Evolutionary conservation across 2,797 vertebrate species (phyloP), one percentile per base, ranked within the genome.

Genomic region (Hoplostethus mediterraneus): DNA sequence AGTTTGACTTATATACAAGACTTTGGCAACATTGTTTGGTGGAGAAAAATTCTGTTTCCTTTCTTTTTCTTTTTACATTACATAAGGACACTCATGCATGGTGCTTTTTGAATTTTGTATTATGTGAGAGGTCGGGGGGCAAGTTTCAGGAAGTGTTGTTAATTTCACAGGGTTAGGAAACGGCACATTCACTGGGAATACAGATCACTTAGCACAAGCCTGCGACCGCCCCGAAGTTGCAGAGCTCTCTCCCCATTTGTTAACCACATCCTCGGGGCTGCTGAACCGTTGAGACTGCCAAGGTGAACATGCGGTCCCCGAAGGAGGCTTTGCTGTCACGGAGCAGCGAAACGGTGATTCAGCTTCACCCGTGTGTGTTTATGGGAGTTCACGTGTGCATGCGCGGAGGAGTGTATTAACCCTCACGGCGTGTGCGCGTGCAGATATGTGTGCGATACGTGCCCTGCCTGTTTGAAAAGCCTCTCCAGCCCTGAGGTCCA

Each of bases 121-220:
- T 99, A 98, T 96, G 96, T 94, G 95, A 84, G 95, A 92, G 98
- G 97, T 99, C 95, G 89, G 83, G 91, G 93, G 94, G 94, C 89
- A 91, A 94, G 95, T 96, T 96, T 97, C 96, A 97, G 97, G 95
- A 98, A 97, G 96, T 97, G 96, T 95, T 98, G 96, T 99, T 99
- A 98, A 99, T 99, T 99, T 99, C 98, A 99, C 98, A 97, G 98
- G 98, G 98, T 99, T 99, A 99, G 96, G 97, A 96, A 97, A 96
- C 96, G 95, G 96, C 96, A 96, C 96, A 98, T 97, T 98, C 96
- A 95, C 93, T 89, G 95, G 96, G 97, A 99, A 97, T 97, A 99
- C 98, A 98, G 98, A 99, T 99, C 98, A 99, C 98, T 99, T 99
- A 99, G 97, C 97, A 97, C 96, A 94, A 95, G 95, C 92, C 94